Evolutionary conservation across 2,113 vertebrate species (phyloP).

Genomic region (Cygnus buccinator): DNA sequence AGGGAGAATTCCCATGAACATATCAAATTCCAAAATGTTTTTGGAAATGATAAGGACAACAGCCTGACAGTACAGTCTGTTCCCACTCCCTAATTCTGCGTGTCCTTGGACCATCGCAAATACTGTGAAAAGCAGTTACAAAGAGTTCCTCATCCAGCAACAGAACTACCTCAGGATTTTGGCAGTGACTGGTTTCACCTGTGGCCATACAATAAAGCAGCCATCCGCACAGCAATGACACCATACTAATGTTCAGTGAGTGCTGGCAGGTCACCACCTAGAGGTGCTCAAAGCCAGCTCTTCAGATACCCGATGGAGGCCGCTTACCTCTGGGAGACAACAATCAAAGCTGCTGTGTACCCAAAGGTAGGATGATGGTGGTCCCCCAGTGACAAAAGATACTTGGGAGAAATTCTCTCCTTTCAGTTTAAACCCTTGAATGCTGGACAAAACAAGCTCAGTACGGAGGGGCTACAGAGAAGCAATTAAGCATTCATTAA

Average conservation of each 20-base stretch:
- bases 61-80: neutral
- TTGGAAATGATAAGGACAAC: neutral
- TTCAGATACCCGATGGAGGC: neutral
- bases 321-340: neutral
- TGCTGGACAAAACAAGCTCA: neutral
- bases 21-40: neutral
- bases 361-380: neutral
- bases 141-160: neutral
- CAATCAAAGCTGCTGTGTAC: neutral
- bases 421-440: neutral
- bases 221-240: neutral
- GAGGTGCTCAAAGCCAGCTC: slow-evolving; percentile 21
- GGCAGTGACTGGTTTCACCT: neutral
- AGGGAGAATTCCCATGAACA: neutral
- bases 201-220: neutral
- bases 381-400: neutral
- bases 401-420: neutral
- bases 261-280: neutral
- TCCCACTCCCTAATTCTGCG: neutral
- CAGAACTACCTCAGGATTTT: neutral
- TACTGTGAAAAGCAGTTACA: rapidly evolving
- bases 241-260: neutral
- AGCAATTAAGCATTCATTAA: neutral
- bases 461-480: neutral
- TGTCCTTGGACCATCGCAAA: neutral